A percentile compares a stretch with the other conserved stretches of the same genome.
Conservation (phyloP, 2,888 invertebrate genomes). For the Perithous albicinctus region DNA sequence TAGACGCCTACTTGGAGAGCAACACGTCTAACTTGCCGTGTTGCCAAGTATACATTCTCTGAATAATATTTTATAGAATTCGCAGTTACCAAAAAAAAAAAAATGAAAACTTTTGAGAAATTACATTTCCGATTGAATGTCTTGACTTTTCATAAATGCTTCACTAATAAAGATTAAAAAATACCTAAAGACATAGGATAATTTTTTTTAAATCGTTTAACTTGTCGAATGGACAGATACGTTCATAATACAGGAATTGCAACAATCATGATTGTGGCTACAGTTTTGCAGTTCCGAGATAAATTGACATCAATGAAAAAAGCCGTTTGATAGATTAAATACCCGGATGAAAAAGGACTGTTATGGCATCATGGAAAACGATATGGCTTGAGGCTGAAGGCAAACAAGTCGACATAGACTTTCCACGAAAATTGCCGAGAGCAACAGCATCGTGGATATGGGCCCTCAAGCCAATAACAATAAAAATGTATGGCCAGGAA, state of each 20-base stretch:
- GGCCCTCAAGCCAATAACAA: conserved; percentile 47
- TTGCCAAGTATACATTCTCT: conserved; percentile 46
- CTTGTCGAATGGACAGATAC: background rate
- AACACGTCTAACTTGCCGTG: conserved; percentile 11
- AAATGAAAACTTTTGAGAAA: background rate
- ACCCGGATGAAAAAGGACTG: conserved; percentile 11
- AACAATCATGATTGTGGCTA: background rate
- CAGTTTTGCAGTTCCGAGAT: background rate
- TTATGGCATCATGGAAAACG: conserved; percentile 8
- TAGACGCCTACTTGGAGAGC: conserved; percentile 39
- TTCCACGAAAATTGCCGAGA: conserved; percentile 40
- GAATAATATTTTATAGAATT: conserved; percentile 16
- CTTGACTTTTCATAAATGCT: background rate
- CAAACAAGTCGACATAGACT: conserved; percentile 22
- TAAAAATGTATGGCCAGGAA: conserved; percentile 40
- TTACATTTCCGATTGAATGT: background rate
- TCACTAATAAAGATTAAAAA: background rate
- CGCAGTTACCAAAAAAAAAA: background rate
- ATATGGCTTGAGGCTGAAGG: conserved; percentile 38
- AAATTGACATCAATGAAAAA: background rate
- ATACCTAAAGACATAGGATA: no score
- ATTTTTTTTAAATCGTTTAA: background rate
- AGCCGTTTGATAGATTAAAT: background rate
- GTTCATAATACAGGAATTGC: background rate
- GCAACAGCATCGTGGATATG: conserved; percentile 25